Evolutionary conservation across 2,113 vertebrate genomes (phyloP), one percentile per base, ranked within the genome.

Genomic region (Oceanites oceanicus): DNA sequence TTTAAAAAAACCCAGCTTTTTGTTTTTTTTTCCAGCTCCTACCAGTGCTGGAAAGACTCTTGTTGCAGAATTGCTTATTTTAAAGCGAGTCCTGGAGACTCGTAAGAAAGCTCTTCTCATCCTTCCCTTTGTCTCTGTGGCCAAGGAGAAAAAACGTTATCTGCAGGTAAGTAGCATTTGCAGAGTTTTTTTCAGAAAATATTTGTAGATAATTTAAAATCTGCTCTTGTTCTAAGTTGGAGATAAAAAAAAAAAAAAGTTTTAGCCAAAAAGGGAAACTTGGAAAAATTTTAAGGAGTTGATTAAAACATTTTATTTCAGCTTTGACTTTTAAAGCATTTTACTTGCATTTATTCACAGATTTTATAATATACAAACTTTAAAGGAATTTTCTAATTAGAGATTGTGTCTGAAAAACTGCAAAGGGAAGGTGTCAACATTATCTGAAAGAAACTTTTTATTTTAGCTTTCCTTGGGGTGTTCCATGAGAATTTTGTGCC

Each of bases 31-130:
- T 18, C 44, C 91, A 99, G 99, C 99, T 94, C 99, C 99, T 53
- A 99, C 99, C 29, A 99, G 99, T 97, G 99, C 99, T 82, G 99
- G 99, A 53, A 99, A 99, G 98, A 99, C 99, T 45, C 98, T 99
- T 71, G 99, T 99, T 62, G 99, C 99, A 21, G 99, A 99, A 95
- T 97, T 99, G 96, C 98, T 99, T 74, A 99, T 99, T 93, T 89
- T 99, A 97, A 99, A 99, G 95, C 97, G 98, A 36, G 99, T 99
- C 76, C 94, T 99, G 96, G 99, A 99, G 98, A 99, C 98, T 16
- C 98, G 92, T 94, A 99, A 98, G 95, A 99, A 99, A 98, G 99
- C 99, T 73, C 98, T 99, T 90, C 98, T 99, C 79, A 99, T 99
- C 94, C 98, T 99, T 72, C 99, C 99, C 2, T 99, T 99, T 97